Evolutionary conservation across 2,888 invertebrate genomes (phyloP).

Genomic region (Baccha elongata): DNA sequence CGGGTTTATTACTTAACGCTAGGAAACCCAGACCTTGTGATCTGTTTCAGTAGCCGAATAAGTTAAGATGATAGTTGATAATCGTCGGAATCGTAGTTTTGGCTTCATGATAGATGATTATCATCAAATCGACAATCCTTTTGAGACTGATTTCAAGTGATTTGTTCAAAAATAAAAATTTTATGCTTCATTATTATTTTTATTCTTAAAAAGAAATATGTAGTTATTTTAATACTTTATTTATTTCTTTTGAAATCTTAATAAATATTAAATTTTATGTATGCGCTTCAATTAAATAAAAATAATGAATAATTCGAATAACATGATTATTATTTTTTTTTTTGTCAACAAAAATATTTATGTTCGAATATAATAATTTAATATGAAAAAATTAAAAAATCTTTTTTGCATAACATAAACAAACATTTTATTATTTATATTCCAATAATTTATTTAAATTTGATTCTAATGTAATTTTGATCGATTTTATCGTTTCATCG

Average conservation of each 20-base stretch:
- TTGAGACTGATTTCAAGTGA: too few relatives aligned
- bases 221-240: slow-evolving; percentile 28
- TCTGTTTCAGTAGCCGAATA: too few relatives aligned
- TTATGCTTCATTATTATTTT: slow-evolving; percentile 7
- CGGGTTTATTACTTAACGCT: too few relatives aligned
- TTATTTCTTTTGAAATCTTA: slow-evolving; percentile 46
- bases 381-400: slow-evolving; percentile 4
- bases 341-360: neutral
- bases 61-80: too few relatives aligned
- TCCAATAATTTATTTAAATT: neutral
- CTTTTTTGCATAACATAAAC: neutral
- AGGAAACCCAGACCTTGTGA: too few relatives aligned
- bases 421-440: too few relatives aligned
- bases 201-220: slow-evolving; percentile 38
- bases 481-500: slow-evolving; percentile 9
- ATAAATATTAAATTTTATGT: slow-evolving; percentile 49
- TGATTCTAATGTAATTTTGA: neutral
- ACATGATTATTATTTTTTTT: slow-evolving; percentile 20
- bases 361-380: slow-evolving; percentile 30
- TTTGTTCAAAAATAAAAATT: too few relatives aligned
- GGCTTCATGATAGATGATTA: too few relatives aligned
- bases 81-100: too few relatives aligned
- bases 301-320: slow-evolving; percentile 42
- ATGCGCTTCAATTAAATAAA: slow-evolving; percentile 22
- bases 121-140: too few relatives aligned